phyloP scores from a whole-genome alignment of 2,113 vertebrate species.

The Oreotrochilus melanogaster region DNA sequence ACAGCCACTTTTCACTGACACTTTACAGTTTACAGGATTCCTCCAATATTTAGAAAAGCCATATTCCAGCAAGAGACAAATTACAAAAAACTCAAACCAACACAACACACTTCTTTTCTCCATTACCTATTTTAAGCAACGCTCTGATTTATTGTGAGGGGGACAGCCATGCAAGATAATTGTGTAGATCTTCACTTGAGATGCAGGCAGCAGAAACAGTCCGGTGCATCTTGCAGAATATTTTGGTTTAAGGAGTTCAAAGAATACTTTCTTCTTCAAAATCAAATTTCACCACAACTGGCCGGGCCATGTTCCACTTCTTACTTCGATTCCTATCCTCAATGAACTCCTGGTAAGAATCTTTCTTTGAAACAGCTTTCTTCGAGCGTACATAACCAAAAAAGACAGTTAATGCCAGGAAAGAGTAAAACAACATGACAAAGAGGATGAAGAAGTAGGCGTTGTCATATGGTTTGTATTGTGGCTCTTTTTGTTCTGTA shows the following conservation, averaged over 20 bases:
- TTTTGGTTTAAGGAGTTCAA: conserved; percentile 74
- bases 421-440: conserved; percentile 92
- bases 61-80: conserved; percentile 35
- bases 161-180: not conserved
- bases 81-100: not conserved
- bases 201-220: conserved; percentile 14
- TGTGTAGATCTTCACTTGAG: not conserved
- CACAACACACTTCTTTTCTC: not conserved
- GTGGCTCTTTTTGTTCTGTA: conserved; percentile 74
- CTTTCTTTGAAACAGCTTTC: conserved; percentile 83
- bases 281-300: conserved; percentile 79
- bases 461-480: conserved; percentile 88
- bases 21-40: not conserved
- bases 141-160: conserved; percentile 25
- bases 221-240: conserved; percentile 22
- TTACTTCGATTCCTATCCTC: conserved; percentile 70
- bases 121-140: conserved; percentile 49
- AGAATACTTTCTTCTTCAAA: conserved; percentile 90
- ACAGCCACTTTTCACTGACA: not conserved
- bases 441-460: conserved; percentile 91
- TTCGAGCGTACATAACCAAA: conserved; percentile 84
- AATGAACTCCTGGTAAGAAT: conserved; percentile 86
- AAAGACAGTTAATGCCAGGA: conserved; percentile 88
- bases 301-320: conserved; percentile 80
- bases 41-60: not conserved